phyloP scores from a whole-genome alignment of 2,113 vertebrate genomes.

The Dascyllus trimaculatus region DNA sequence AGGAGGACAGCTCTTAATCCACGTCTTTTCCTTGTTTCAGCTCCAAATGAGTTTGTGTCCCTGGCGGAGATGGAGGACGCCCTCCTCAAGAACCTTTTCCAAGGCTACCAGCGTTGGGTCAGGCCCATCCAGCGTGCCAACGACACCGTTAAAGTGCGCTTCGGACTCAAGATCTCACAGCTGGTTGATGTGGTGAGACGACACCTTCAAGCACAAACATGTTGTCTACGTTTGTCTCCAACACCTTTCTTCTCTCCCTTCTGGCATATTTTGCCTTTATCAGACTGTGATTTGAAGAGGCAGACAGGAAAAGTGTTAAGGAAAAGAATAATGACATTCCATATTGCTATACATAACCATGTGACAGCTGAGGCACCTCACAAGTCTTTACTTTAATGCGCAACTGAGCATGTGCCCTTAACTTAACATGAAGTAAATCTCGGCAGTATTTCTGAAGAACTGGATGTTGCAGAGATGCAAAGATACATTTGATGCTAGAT shows the following conservation, averaged over 20 bases:
- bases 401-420: no score
- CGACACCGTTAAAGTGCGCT: conserved; percentile 92
- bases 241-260: no score
- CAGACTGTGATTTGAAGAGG: no score
- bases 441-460: not conserved
- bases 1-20: not conserved
- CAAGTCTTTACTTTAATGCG: no score
- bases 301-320: no score
- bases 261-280: no score
- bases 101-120: conserved; percentile 96
- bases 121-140: conserved; percentile 92
- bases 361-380: no score
- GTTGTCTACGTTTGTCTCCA: not conserved
- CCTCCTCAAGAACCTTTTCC: conserved; percentile 91
- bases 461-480: not conserved
- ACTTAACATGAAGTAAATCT: not conserved
- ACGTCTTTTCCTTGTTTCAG: conserved; percentile 65
- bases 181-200: conserved; percentile 96
- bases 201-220: conserved; percentile 2
- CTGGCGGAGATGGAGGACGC: conserved; percentile 91
- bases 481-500: no score
- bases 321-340: no score
- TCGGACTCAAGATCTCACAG: conserved; percentile 97
- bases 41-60: conserved; percentile 82
- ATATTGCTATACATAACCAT: no score